Base-by-base conservation (phyloP, 2,113 vertebrate genomes). In the Malurus elegans region DNA sequence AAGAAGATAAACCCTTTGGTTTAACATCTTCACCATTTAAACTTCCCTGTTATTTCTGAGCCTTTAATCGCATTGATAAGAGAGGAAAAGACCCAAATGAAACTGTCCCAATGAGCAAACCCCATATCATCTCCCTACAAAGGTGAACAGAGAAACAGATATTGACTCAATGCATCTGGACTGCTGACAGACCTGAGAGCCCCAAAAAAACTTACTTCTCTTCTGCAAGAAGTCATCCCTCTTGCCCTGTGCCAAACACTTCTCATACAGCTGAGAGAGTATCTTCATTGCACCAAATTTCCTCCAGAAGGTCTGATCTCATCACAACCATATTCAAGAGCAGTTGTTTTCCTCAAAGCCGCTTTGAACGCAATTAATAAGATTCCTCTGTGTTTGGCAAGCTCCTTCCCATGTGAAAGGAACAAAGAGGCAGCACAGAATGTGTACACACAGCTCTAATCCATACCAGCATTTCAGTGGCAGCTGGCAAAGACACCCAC, bases 11-110 rank as follows among this genome's bases (percentile, higher is more conserved):
- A 83, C 69, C 81, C 91, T 95, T 58, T 48, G 84, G 82, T 90
- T 91, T 97, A 92, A 96, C 94, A 97, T 97, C 97, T 97, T 97
- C 93, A 80, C 64, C 82, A 92, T 87, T 95, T 98, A 98, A 98
- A 97, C 97, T 96, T 90, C 92, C 93, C 97, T 97, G 97, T 97
- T 97, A 97, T 95, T 97, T 97, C 96, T 97, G 97, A 98, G 97
- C 98, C 94, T 95, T 97, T 98, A 98, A 98, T 98, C 90, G 17
- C 94, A 96, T 94, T 79, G 92, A 97, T 88, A 97, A 89, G 91
- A 86, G 94, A 93, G 79, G 81, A 95, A 96, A 94, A 76, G 57
- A 75, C 78, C 93, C 92, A 91, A 93, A 96, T 94, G 86, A 93
- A 95, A 91, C 54, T 66, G 50, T 75, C 70, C 44, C 38, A 95